Evolutionary conservation across 1,140 invertebrate genomes (phyloP).

Genomic region (Drosophila carrolli): DNA sequence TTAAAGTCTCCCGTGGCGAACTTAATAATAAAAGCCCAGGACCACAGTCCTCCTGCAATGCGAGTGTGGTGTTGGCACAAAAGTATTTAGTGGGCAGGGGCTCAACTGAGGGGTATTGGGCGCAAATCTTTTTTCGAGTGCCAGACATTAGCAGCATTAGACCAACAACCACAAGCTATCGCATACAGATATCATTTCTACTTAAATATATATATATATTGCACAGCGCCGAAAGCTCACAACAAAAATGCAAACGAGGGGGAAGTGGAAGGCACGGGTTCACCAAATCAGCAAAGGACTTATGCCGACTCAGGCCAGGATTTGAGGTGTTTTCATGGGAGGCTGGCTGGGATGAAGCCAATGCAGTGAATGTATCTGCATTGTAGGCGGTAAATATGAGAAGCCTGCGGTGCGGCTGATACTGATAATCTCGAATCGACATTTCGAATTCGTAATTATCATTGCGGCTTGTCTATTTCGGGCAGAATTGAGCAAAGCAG

Average conservation of each 20-base stretch:
- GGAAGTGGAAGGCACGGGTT: constrained; percentile 18
- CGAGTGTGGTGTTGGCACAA: constrained; percentile 51
- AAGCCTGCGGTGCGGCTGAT: constrained; percentile 23
- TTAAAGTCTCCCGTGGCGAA: constrained; percentile 82
- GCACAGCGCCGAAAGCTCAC: constrained; percentile 45
- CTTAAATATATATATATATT: constrained; percentile 24
- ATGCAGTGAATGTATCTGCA: constrained; percentile 46
- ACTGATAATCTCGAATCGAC: constrained; percentile 39
- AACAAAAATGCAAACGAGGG: constrained; percentile 42
- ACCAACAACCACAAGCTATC: constrained; percentile 48
- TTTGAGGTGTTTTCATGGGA: constrained; percentile 42
- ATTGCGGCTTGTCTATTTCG: no score
- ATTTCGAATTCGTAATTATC: constrained; percentile 6
- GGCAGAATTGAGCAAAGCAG: constrained; percentile 2
- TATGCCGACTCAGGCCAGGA: constrained; percentile 69
- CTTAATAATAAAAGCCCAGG: constrained; percentile 80
- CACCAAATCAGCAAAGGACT: constrained; percentile 61
- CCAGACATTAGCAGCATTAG: constrained; percentile 80
- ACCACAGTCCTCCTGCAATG: constrained; percentile 27
- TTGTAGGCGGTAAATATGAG: constrained; percentile 39
- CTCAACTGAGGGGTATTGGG: constrained; percentile 26
- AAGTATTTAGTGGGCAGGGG: constrained; percentile 57
- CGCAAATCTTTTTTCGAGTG: constrained; percentile 78
- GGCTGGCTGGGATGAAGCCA: constrained; percentile 23
- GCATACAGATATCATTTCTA: constrained; percentile 55